Evolutionary conservation across 1,140 invertebrate genomes (phyloP).

Genomic region (Brachionus manjavacas): DNA sequence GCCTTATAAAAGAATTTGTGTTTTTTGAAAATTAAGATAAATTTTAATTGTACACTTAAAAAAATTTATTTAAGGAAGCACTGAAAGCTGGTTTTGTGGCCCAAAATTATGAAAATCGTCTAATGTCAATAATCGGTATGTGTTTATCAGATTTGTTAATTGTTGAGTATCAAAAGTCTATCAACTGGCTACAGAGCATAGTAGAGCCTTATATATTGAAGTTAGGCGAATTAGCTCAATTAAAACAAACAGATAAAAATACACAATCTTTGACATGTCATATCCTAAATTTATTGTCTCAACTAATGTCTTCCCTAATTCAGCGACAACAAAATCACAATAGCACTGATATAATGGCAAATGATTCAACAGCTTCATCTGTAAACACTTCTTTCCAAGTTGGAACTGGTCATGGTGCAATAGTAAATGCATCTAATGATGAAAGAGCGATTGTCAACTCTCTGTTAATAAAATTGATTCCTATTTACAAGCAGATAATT

Average conservation of each 20-base stretch:
- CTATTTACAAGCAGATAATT: constrained; percentile 39
- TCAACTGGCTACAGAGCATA: constrained; percentile 20
- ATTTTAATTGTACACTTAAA: not conserved
- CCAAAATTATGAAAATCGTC: constrained; percentile 37
- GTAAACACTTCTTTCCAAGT: constrained; percentile 14
- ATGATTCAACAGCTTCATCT: constrained; percentile 23
- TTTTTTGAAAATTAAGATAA: too few species aligned
- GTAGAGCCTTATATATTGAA: constrained; percentile 26
- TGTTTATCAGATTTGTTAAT: constrained; percentile 35
- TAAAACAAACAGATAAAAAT: constrained; percentile 31
- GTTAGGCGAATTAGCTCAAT: not conserved
- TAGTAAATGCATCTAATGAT: constrained; percentile 6
- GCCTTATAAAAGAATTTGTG: too few species aligned
- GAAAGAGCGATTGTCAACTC: constrained; percentile 35
- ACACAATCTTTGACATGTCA: constrained; percentile 26
- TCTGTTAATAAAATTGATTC: constrained; percentile 38
- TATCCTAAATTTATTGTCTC: constrained; percentile 4
- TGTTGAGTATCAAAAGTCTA: not conserved
- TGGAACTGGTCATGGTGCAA: not conserved
- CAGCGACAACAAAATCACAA: constrained; percentile 31
- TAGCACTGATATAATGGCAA: constrained; percentile 4
- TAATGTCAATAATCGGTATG: constrained; percentile 39
- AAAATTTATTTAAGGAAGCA: not conserved
- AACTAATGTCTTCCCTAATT: constrained; percentile 38
- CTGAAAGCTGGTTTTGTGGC: not conserved